Evolutionary conservation across 2,797 vertebrate species (phyloP).

Genomic region (Adrianichthys oophorus): DNA sequence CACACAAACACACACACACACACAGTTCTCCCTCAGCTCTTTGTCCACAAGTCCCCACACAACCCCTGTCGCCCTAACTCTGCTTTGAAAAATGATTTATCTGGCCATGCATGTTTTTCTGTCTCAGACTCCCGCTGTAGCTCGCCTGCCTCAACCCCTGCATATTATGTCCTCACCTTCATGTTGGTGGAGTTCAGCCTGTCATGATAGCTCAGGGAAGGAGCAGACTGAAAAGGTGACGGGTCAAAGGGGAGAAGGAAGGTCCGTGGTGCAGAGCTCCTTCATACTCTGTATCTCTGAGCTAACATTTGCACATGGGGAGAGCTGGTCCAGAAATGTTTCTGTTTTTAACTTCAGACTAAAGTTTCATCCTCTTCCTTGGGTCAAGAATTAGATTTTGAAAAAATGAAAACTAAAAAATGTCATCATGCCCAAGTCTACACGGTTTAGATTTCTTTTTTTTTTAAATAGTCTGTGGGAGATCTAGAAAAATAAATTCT

Average conservation of each 20-base stretch:
- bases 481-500: too few species aligned
- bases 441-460: too few species aligned
- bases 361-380: too few species aligned
- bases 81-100: constrained; percentile 39
- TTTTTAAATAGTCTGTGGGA: too few species aligned
- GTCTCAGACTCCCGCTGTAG: constrained; percentile 30
- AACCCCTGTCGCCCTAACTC: constrained; percentile 55
- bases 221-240: constrained; percentile 56
- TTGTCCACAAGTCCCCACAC: constrained; percentile 41
- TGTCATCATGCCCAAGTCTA: too few species aligned
- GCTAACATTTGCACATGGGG: constrained; percentile 10
- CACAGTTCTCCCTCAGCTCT: constrained; percentile 28
- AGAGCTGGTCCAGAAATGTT: background rate
- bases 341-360: too few species aligned
- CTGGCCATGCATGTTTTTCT: constrained; percentile 48
- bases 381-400: too few species aligned
- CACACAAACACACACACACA: constrained; percentile 21
- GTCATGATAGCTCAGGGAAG: constrained; percentile 57
- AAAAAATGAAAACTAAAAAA: too few species aligned
- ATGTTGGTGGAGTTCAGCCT: constrained; percentile 54
- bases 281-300: constrained; percentile 20
- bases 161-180: constrained; percentile 46
- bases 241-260: constrained; percentile 41
- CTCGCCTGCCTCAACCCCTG: constrained; percentile 24
- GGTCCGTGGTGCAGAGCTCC: constrained; percentile 1